Base-by-base conservation (phyloP, 30 jellyfish, hydroid and myxozoan genomes). In the Aurelia sp. region DNA sequence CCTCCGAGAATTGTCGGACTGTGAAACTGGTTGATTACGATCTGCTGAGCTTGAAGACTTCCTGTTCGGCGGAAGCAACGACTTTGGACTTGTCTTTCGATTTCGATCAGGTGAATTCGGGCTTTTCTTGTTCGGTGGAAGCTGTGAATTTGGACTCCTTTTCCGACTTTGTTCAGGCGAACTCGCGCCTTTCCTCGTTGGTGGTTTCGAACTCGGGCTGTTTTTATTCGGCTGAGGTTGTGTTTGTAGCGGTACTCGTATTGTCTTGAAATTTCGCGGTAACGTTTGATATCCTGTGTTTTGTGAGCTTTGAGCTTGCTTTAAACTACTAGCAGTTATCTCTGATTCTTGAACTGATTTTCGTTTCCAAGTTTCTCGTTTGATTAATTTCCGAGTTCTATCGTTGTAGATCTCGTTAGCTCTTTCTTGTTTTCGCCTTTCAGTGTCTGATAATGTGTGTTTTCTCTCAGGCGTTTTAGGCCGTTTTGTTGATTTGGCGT, bases 181-280 rank as follows among this genome's bases (percentile, higher is more conserved):
- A 37, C 10, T 37, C 0, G 50, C 10, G 50, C 50, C 4, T 37
- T 37, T 37, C 50, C 10, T 37, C 50, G 11, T 2, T 7, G 50
- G 50, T 37, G 50, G 20, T 16, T 65, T 57, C 1, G 44, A 4
- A 13, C 9, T 31, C 7, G 76, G 51, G 18, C 76, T 65, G 21
- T 30, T 65, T 20, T 79, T 63, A 1, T 6, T 40, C 15, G 90
- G 75, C 22, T 35, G 59, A 35, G 69, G n/a, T 33, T 76, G 74
- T 37, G 86, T 71, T 33, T 83, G 92, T 13, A 83, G 44, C 18
- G 92, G 92, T 27, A 83, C 79, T 16, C 92, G 92, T 19, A 83
- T 73, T 2, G 92, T 83, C 66, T 83, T 83, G 86, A 83, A 83
- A 51, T 83, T 83, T 76, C 81, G 51, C 44, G 92, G 92, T 13